A percentile compares a stretch with the other conserved stretches of the same genome.
Conservation (phyloP, 2,888 invertebrate species). For the Xestia ashworthii region DNA sequence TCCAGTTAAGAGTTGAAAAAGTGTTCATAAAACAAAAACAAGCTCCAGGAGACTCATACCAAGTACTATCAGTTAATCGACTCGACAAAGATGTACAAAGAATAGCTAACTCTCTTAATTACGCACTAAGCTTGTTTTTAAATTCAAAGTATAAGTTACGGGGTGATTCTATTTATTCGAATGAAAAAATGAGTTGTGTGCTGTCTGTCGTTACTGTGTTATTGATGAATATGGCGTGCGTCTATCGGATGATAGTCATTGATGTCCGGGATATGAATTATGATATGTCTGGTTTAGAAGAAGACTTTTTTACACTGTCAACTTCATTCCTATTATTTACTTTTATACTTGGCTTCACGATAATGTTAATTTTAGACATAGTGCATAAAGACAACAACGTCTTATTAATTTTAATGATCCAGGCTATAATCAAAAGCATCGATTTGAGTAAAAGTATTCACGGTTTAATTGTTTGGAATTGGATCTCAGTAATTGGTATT, state of each 20-base stretch:
- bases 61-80: background rate
- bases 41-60: background rate
- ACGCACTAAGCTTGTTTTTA: background rate
- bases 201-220: conserved; percentile 15
- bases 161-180: conserved; percentile 23
- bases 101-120: background rate
- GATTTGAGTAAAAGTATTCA: conserved; percentile 7
- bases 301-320: background rate
- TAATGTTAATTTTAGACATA: conserved; percentile 19
- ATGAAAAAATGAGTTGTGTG: background rate
- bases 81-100: background rate
- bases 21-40: background rate
- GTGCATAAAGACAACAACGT: conserved; percentile 19
- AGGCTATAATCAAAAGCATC: conserved; percentile 4
- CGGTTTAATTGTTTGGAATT: conserved; percentile 27
- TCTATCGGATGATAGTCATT: background rate
- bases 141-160: background rate
- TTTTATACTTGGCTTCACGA: background rate
- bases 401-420: conserved; percentile 34
- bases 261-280: background rate
- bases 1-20: background rate
- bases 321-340: background rate
- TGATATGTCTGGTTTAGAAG: conserved; percentile 16
- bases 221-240: background rate
- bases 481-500: conserved; percentile 5